Conservation (phyloP, 23 tunicate genomes). For the Halocynthia roretzi region DNA sequence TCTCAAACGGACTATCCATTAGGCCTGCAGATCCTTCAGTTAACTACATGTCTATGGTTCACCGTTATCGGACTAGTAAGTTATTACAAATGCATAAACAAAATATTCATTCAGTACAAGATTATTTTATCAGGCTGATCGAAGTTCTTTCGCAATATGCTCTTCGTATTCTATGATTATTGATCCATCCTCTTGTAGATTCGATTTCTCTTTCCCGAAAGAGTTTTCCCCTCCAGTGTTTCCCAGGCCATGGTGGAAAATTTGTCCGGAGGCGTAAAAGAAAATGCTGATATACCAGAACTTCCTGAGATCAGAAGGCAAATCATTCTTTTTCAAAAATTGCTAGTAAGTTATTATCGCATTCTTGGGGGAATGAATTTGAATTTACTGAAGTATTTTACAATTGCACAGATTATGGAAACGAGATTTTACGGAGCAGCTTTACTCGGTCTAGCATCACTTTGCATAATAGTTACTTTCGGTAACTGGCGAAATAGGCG, state of each 20-base stretch:
- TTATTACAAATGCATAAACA: neutral
- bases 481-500: slow-evolving; percentile 35
- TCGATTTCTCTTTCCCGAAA: neutral
- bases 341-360: neutral
- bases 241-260: too few relatives aligned
- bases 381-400: too few relatives aligned
- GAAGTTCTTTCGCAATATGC: too few relatives aligned
- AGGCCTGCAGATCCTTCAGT: slow-evolving; percentile 51
- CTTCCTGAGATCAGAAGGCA: too few relatives aligned
- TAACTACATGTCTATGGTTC: slow-evolving; percentile 46
- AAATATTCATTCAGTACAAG: too few relatives aligned
- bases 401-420: neutral
- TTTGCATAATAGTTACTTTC: slow-evolving; percentile 37
- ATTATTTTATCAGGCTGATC: too few relatives aligned
- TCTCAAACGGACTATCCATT: slow-evolving; percentile 50
- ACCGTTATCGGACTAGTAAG: slow-evolving; percentile 51
- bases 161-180: neutral
- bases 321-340: neutral
- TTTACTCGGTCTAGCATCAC: slow-evolving; percentile 27
- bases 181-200: neutral
- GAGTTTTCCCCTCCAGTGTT: neutral
- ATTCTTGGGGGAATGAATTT: too few relatives aligned
- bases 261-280: too few relatives aligned
- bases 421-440: slow-evolving; percentile 60
- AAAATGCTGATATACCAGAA: too few relatives aligned